Evolutionary conservation across 2,113 vertebrate species (phyloP), one percentile per base, ranked within the genome.

Genomic region (Gambusia holbrooki): DNA sequence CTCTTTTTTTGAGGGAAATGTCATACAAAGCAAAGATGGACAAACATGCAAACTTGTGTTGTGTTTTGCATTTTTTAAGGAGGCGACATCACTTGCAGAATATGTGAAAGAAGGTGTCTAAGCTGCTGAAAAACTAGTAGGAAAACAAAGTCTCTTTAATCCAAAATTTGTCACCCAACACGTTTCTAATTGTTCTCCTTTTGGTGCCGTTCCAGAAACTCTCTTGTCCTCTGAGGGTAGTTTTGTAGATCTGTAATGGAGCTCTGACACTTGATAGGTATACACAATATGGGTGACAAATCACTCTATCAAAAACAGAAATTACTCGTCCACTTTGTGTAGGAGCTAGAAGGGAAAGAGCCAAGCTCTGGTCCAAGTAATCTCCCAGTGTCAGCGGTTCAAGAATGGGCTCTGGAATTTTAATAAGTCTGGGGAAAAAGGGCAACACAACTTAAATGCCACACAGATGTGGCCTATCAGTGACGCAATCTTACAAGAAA

Each of bases 361-460:
- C 73, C 58, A 33, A 78, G 82, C 83, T 88, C 83, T 76, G 76
- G 81, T 88, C 73, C 81, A 88, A 83, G 81, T 88, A 87, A 87
- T 88, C 73, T 80, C 75, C 42, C 71, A 10, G 65, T 82, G 84
- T 54, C 71, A 83, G 69, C 22, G 70, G 82, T 77, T 88, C 80
- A 82, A 83, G 82, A 92, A 88, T 66, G 84, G 65, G 62, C 82
- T 84, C 68, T 77, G 91, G 91, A 92, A 92, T 89, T 86, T 92
- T 86, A 90, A 91, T 90, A 40, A 80, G 83, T 62, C 70, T 12
- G 35, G 48, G 61, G 60, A 33, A 66, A 86, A 78, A 70, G 87
- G 74, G 71, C 70, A 87, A 84, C 84, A 27, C 4, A 45, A 85
- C 73, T 82, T 81, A 89, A 90, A 92, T 89, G 83, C 86, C 88